phyloP scores from a whole-genome alignment of 1,140 invertebrate genomes.

The Gryon sp. region DNA sequence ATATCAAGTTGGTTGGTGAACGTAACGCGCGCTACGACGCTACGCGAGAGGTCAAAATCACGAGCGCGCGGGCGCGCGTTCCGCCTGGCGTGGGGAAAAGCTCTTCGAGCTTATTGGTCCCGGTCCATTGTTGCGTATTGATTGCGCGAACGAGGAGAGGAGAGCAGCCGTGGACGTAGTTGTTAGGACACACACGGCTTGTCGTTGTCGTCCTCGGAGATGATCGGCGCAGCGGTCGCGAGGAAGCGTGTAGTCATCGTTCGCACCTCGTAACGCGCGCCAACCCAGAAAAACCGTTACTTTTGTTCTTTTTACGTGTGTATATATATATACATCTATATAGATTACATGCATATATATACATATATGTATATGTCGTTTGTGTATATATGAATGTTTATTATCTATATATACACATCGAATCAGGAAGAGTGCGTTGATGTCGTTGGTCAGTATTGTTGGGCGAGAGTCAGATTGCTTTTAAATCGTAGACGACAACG shows the following conservation, averaged over 20 bases:
- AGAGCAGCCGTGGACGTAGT: conserved; percentile 72
- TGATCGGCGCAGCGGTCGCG: conserved; percentile 65
- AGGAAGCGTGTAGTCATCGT: conserved; percentile 60
- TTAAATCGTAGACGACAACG: conserved; percentile 18
- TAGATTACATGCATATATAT: conserved; percentile 13
- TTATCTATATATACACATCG: conserved; percentile 16
- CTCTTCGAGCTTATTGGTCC: conserved; percentile 79
- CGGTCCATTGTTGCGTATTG: conserved; percentile 79
- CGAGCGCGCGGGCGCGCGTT: conserved; percentile 75
- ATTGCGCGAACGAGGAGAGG: too few relatives aligned
- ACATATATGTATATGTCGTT: conserved; percentile 11
- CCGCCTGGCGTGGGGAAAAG: conserved; percentile 74
- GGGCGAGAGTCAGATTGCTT: too few relatives aligned
- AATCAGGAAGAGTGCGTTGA: conserved; percentile 18
- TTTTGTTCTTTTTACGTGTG: not conserved
- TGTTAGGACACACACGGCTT: conserved; percentile 72
- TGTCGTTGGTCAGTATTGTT: too few relatives aligned
- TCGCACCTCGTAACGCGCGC: conserved; percentile 48
- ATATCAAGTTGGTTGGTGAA: conserved; percentile 59
- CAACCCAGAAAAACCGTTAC: conserved; percentile 18
- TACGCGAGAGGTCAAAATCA: conserved; percentile 66
- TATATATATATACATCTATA: conserved; percentile 6
- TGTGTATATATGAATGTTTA: conserved; percentile 37
- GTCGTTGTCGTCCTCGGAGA: conserved; percentile 70
- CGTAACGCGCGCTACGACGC: conserved; percentile 59